Conservation (phyloP, 2,888 invertebrate genomes). For the Machimus rusticus region DNA sequence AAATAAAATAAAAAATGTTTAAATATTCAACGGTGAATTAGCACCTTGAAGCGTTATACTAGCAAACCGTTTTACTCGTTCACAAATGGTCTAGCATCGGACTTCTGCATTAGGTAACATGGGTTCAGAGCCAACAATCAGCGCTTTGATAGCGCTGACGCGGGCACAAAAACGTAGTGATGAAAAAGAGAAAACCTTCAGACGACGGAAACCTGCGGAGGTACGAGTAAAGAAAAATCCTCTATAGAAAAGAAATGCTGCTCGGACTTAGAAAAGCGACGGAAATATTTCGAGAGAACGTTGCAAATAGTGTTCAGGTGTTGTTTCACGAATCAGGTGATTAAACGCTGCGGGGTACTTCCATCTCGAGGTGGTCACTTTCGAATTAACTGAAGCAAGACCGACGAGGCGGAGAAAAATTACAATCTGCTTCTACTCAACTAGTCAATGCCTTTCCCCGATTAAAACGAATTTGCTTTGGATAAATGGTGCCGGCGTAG, state of each 20-base stretch:
- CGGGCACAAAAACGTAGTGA: not conserved
- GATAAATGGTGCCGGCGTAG: not conserved
- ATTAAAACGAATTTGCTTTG: not conserved
- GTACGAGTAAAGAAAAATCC: not conserved
- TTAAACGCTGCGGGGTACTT: not conserved
- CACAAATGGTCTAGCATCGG: not conserved
- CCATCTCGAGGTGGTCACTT: not conserved
- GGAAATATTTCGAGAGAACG: not conserved
- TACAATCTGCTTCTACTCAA: not conserved
- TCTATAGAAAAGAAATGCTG: not conserved
- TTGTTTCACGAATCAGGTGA: not conserved
- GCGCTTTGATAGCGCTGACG: not conserved
- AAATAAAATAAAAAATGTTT: not conserved
- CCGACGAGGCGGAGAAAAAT: not conserved
- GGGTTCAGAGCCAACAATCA: not conserved
- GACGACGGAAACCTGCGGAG: not conserved
- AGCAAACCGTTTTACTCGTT: not conserved
- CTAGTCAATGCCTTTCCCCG: not conserved
- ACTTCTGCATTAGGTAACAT: not conserved
- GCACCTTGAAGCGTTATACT: not conserved
- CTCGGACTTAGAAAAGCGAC: not conserved
- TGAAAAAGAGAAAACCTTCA: not conserved
- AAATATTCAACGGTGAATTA: not conserved
- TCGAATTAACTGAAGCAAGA: not conserved
- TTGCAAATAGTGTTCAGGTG: not conserved